phyloP scores from a whole-genome alignment of 1,140 invertebrate genomes.

The Brachionus rotundiformis region DNA sequence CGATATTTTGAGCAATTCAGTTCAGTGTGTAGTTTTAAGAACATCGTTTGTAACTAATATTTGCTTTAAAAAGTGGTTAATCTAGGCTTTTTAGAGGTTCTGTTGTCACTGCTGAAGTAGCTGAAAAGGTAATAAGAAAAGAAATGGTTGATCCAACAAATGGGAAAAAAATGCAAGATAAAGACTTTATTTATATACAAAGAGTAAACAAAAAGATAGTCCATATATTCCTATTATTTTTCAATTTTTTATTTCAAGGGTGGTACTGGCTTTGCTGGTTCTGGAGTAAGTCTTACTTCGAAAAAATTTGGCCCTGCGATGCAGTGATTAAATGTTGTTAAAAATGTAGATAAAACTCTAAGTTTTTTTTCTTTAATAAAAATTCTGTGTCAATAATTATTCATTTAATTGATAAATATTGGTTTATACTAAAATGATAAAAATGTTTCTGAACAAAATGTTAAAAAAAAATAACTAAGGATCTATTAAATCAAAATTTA shows the following conservation, averaged over 20 bases:
- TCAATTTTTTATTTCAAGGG: constrained; percentile 69
- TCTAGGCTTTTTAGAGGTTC: constrained; percentile 74
- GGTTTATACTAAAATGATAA: no score
- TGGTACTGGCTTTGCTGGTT: constrained; percentile 87
- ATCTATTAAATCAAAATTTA: no score
- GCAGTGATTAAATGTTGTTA: constrained; percentile 54
- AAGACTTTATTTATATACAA: constrained; percentile 87
- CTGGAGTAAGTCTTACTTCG: constrained; percentile 79
- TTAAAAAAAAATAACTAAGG: no score
- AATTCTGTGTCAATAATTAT: no score
- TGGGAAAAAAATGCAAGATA: constrained; percentile 80
- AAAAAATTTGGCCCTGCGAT: constrained; percentile 82
- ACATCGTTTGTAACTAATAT: constrained; percentile 22
- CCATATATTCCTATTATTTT: constrained; percentile 15
- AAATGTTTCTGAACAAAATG: no score
- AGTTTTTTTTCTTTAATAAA: not conserved
- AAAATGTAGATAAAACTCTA: not conserved
- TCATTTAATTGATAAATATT: no score
- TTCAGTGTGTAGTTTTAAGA: constrained; percentile 85
- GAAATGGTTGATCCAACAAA: constrained; percentile 95
- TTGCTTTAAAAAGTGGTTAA: no score
- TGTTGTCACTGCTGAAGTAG: constrained; percentile 92
- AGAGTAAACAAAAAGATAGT: constrained; percentile 68
- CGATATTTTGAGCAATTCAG: constrained; percentile 88
- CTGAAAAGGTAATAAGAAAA: constrained; percentile 92